A percentile compares a stretch with the other conserved stretches of the same genome.
Conservation (phyloP, 2,888 invertebrate genomes). For the Caenorhabditis zanzibari region DNA sequence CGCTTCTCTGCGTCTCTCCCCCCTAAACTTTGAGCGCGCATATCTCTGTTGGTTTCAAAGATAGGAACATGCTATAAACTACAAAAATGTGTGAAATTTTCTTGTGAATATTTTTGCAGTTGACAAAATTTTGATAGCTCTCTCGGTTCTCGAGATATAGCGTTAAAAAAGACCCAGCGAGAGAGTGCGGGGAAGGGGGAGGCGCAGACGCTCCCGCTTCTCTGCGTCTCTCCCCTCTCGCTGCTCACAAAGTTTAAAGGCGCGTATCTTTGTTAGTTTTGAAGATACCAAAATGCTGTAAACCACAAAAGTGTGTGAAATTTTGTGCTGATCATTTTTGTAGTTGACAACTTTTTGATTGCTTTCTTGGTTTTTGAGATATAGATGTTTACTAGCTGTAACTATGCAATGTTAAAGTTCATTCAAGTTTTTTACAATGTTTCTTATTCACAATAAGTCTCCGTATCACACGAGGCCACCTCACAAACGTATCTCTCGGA, state of each 20-base stretch:
- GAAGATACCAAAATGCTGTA: background rate
- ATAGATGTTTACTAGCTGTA: no score
- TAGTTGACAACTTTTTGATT: background rate
- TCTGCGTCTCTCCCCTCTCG: no score
- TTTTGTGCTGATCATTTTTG: background rate
- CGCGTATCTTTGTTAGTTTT: background rate
- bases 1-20: no score
- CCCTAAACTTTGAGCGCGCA: no score
- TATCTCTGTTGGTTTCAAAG: no score
- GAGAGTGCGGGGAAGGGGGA: no score
- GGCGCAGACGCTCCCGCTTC: no score
- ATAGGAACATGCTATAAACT: no score
- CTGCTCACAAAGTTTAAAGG: background rate
- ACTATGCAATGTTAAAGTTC: background rate
- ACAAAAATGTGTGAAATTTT: no score
- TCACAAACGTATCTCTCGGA: slow-evolving; percentile 55
- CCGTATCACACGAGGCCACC: slow-evolving; percentile 50
- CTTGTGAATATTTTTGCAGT: no score
- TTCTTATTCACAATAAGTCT: slow-evolving; percentile 50
- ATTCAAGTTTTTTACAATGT: background rate
- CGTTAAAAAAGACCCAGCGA: no score
- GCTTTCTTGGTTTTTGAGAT: background rate
- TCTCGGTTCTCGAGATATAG: background rate
- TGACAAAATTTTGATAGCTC: no score
- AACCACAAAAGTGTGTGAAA: background rate